Percentiles rank a stretch among this genome's conserved stretches.
phyloP scores from a whole-genome alignment of 2,797 vertebrate genomes.

The Parauchenoglanis punctatus region DNA sequence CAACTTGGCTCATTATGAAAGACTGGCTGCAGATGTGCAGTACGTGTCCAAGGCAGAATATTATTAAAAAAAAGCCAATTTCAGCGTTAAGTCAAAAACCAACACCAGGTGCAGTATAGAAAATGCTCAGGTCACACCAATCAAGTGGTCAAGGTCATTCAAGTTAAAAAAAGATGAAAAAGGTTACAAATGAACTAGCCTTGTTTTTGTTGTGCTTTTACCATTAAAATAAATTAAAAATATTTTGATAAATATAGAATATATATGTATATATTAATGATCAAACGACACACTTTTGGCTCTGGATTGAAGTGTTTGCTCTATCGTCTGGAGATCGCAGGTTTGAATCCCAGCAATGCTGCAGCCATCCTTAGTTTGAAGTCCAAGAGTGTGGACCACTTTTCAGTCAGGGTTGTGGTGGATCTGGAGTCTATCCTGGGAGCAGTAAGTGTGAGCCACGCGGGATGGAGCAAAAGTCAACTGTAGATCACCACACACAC shows the following conservation, averaged over 20 bases:
- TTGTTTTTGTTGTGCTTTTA: not conserved
- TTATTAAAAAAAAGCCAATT: not conserved
- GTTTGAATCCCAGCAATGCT: not conserved
- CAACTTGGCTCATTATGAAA: conserved; percentile 11
- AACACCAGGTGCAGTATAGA: not conserved
- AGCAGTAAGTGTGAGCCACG: not conserved
- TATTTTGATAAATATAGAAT: not conserved
- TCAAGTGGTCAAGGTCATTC: not conserved
- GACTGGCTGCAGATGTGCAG: conserved; percentile 4
- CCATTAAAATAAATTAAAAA: not conserved
- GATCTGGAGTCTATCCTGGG: not conserved
- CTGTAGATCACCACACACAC: not conserved
- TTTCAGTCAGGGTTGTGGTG: not conserved
- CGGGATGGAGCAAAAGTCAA: not conserved
- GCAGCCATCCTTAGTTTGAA: not conserved
- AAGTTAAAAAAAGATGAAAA: not conserved
- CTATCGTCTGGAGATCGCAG: not conserved
- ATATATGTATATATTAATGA: no score
- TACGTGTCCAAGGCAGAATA: not conserved
- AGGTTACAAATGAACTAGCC: no score
- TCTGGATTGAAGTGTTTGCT: not conserved
- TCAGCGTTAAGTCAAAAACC: not conserved
- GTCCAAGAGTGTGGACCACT: not conserved
- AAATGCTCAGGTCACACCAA: not conserved
- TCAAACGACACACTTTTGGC: no score